Evolutionary conservation across 2,113 vertebrate genomes (phyloP).

Genomic region (Sporophila hypoxantha): DNA sequence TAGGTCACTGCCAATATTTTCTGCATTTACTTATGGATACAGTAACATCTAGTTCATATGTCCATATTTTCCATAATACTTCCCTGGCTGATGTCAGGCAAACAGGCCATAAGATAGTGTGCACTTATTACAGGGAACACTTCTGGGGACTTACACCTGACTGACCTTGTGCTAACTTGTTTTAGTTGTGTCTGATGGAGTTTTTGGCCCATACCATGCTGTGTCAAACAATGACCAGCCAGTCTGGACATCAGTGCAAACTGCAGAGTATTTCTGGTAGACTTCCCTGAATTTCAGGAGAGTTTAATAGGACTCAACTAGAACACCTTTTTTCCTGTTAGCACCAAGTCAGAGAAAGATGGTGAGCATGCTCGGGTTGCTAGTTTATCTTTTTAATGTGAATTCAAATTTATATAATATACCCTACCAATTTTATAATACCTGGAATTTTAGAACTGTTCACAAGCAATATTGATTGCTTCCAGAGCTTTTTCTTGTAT

Average conservation of each 20-base stretch:
- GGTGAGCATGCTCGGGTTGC: neutral
- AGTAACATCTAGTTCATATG: neutral
- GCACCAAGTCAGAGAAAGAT: neutral
- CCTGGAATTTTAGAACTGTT: neutral
- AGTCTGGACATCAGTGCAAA: neutral
- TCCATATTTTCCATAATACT: neutral
- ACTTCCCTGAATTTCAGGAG: neutral
- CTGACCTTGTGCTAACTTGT: neutral
- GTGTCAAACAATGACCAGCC: neutral
- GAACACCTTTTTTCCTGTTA: neutral
- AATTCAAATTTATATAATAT: neutral
- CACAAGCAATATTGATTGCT: neutral
- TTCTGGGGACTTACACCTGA: neutral
- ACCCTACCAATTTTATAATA: neutral
- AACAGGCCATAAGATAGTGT: neutral
- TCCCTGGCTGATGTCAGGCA: neutral
- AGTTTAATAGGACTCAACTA: neutral
- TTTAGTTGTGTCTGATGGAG: neutral
- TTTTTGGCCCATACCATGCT: neutral
- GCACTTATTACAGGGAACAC: neutral
- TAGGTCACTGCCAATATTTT: neutral
- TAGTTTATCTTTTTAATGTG: neutral
- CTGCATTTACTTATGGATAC: neutral
- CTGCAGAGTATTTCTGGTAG: neutral
- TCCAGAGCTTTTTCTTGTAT: neutral